Conservation (phyloP, 2,113 vertebrate species). For the Chaetorhynchus papuensis region DNA sequence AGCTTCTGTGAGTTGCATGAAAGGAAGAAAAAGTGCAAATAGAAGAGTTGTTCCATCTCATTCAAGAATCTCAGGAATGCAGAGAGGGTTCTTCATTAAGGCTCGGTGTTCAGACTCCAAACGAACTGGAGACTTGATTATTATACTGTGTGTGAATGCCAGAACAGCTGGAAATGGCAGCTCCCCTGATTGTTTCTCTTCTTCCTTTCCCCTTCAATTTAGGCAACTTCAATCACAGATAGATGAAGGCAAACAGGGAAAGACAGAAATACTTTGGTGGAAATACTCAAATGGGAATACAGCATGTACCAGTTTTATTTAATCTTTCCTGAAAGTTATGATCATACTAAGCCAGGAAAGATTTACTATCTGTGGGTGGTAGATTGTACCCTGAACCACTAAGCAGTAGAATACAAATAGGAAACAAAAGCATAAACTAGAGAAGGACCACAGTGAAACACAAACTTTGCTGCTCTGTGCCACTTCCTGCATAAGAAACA, state of each 20-base stretch:
- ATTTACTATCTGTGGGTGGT: background rate
- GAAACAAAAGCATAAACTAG: conserved; percentile 9
- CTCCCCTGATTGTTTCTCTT: conserved; percentile 8
- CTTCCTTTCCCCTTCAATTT: conserved; percentile 16
- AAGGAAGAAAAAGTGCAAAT: background rate
- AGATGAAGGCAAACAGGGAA: conserved; percentile 14
- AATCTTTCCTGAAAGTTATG: conserved; percentile 48
- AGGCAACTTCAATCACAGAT: background rate
- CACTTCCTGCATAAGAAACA: background rate
- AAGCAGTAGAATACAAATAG: conserved; percentile 34
- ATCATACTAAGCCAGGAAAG: conserved; percentile 29
- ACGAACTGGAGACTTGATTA: conserved; percentile 2
- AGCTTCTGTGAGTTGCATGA: background rate
- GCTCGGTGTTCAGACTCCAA: conserved; percentile 1
- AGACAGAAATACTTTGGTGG: conserved; percentile 17
- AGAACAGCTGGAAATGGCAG: conserved; percentile 27
- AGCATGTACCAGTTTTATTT: conserved; percentile 27
- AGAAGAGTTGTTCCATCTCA: background rate
- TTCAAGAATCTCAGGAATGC: background rate
- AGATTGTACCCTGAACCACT: conserved; percentile 6
- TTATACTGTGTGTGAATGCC: background rate
- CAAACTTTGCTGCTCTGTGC: background rate
- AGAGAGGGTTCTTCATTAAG: conserved; percentile 2
- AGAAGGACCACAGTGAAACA: background rate
- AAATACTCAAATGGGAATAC: conserved; percentile 48